These are phyloP conservation scores for Anguilla obscura DNA, from an alignment of 2,797 vertebrate genomes.

Conservation along the genomic window DNA sequence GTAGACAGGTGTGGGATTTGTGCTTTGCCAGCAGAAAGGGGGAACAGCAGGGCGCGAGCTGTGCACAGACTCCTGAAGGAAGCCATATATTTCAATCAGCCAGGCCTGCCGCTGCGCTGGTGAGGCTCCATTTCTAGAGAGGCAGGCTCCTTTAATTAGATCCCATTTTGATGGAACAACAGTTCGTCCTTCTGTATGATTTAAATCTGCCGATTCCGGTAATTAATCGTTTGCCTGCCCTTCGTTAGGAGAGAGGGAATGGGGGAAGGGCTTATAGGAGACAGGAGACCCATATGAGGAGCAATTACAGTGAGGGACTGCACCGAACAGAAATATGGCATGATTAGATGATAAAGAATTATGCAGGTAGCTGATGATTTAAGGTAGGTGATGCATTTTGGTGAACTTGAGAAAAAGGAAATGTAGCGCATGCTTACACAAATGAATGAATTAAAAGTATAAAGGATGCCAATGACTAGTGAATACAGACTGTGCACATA, in stretches of 20 bases:
- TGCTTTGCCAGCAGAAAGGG: constrained; percentile 29
- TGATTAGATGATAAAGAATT: constrained; percentile 15
- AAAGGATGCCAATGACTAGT: background rate
- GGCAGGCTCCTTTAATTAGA: constrained; percentile 73
- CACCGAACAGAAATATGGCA: constrained; percentile 7
- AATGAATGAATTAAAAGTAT: background rate
- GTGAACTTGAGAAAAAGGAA: background rate
- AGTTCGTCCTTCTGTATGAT: constrained; percentile 71
- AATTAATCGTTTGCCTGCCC: constrained; percentile 71
- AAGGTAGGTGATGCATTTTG: background rate
- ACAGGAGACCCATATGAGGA: constrained; percentile 25
- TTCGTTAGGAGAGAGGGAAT: constrained; percentile 50
- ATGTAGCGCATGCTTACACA: background rate
- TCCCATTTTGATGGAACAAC: constrained; percentile 73
- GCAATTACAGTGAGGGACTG: constrained; percentile 23
- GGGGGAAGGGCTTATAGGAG: constrained; percentile 10
- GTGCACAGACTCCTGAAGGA: constrained; percentile 23
- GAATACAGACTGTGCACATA: background rate
- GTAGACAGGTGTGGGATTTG: background rate
- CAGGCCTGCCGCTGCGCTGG: constrained; percentile 54
- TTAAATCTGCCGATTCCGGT: constrained; percentile 68
- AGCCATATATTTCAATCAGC: constrained; percentile 72
- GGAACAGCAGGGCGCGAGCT: constrained; percentile 13
- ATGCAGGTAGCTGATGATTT: background rate
- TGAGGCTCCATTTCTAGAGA: constrained; percentile 65